Evolutionary conservation across 2,888 invertebrate species (phyloP), one percentile per base, ranked within the genome.

Genomic region (Agriopis aurantiaria): DNA sequence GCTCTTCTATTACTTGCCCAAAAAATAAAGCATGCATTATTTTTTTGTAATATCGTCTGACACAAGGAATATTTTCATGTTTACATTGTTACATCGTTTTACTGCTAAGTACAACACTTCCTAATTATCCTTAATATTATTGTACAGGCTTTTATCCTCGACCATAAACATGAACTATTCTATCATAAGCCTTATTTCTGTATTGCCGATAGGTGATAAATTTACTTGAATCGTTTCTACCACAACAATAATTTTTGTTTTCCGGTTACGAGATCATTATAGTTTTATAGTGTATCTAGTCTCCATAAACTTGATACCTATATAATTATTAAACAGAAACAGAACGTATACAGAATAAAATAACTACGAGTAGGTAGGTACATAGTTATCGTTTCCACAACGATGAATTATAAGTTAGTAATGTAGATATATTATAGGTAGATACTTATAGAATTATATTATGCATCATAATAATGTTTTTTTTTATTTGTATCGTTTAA

Each of bases 71-170:
- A 14, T 2, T 23, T 23, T 23, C 17, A 23, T 23, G 17, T n/a
- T n/a, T 49, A 33, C 33, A 33, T 33, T 33, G 33, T 43, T 43
- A 43, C 9, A 43, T 43, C 43, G 1, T 1, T 43, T 43, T 43
- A 43, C 8, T 2, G 33, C 7, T 14, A 3, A 17, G 5, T 17
- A 51, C 1, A 17, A 51, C 9, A 51, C 17, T 17, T 51, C 51
- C 53, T 62, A 53, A 53, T n/a, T 62, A 62, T 45, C 51, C 61
- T 12, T 61, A 61, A 52, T 41, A 12, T 41, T 8, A 61, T 33
- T 8, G n/a, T 49, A 49, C 6, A 60, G 33, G 33, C 53, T 33
- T 52, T 52, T 23, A 52, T 52, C 23, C 11, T 52, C 23, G 17
- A 23, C 5, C 11, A 33, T 7, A 53, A 11, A 33, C 53, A 41